phyloP scores from a whole-genome alignment of 2,888 invertebrate species.

The Chirona hameri region DNA sequence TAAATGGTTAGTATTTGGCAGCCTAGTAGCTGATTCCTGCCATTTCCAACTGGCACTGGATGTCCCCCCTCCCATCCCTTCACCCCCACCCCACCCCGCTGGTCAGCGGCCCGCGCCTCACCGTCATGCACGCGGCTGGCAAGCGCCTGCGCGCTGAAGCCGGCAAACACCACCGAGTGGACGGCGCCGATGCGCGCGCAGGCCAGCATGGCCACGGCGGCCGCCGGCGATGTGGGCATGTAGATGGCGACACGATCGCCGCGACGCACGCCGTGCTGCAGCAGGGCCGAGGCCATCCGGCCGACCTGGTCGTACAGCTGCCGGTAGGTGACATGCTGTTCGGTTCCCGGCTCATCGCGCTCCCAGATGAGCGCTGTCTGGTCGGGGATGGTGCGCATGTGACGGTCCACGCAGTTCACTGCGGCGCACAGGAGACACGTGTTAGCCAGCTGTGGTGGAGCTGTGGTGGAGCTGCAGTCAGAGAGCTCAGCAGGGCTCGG shows the following conservation, averaged over 20 bases:
- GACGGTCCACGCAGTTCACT: constrained; percentile 50
- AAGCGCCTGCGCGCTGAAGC: constrained; percentile 52
- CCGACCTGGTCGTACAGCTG: constrained; percentile 47
- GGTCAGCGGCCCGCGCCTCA: constrained; percentile 29
- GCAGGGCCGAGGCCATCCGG: constrained; percentile 47
- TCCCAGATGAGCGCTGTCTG: constrained; percentile 51
- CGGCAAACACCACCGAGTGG: constrained; percentile 54
- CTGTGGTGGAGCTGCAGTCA: no score
- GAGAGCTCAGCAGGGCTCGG: no score
- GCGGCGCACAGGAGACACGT: background rate
- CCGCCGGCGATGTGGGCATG: constrained; percentile 50
- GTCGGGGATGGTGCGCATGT: constrained; percentile 45
- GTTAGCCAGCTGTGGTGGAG: no score
- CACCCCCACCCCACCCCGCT: no score
- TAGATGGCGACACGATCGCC: constrained; percentile 53
- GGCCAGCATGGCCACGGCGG: constrained; percentile 52
- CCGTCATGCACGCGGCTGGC: constrained; percentile 42
- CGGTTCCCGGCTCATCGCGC: constrained; percentile 50
- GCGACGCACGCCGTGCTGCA: constrained; percentile 46
- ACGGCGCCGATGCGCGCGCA: constrained; percentile 53
- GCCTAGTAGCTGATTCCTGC: no score
- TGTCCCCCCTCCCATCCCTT: no score
- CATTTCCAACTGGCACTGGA: no score
- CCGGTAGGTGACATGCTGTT: constrained; percentile 41
- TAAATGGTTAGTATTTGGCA: no score